phyloP scores from a whole-genome alignment of 2,113 vertebrate species.

The Heterotilapia buettikoferi region DNA sequence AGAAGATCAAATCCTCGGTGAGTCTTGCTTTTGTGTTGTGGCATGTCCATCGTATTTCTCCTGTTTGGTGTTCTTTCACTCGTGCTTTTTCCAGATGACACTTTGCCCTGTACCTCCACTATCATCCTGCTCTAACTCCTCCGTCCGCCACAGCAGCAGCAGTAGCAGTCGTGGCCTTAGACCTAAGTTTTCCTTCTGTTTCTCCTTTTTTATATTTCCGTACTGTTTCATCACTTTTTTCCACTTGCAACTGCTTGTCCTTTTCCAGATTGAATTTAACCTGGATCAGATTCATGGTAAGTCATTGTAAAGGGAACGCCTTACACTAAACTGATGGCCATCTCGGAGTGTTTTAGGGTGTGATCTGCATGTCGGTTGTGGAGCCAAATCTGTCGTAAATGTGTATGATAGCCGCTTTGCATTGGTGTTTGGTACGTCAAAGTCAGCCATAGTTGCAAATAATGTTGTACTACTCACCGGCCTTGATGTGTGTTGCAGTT shows the following conservation, averaged over 20 bases:
- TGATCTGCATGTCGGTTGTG: constrained; percentile 51
- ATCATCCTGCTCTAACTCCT: constrained; percentile 20
- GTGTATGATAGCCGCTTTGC: constrained; percentile 9
- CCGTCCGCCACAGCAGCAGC: not conserved
- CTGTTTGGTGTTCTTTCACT: constrained; percentile 35
- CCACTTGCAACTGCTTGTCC: constrained; percentile 62
- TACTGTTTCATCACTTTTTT: constrained; percentile 48
- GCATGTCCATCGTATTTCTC: not conserved
- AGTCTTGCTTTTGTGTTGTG: constrained; percentile 51
- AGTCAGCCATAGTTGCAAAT: not conserved
- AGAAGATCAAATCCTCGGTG: constrained; percentile 88
- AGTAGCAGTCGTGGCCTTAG: constrained; percentile 1
- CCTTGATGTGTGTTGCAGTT: constrained; percentile 25
- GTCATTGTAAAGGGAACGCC: constrained; percentile 30
- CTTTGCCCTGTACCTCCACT: constrained; percentile 31
- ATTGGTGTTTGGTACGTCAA: constrained; percentile 2
- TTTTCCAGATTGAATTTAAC: constrained; percentile 77
- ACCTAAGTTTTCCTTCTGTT: not conserved
- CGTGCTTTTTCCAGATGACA: constrained; percentile 18
- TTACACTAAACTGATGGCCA: not conserved
- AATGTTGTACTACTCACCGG: not conserved
- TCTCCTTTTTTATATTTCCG: constrained; percentile 27
- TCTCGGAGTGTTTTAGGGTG: constrained; percentile 27
- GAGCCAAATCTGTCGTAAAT: not conserved
- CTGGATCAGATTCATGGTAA: constrained; percentile 77